A percentile compares a stretch with the other conserved stretches of the same genome.
Evolutionary conservation across 2,888 invertebrate genomes (phyloP).

Genomic region (Cenopis cana): DNA sequence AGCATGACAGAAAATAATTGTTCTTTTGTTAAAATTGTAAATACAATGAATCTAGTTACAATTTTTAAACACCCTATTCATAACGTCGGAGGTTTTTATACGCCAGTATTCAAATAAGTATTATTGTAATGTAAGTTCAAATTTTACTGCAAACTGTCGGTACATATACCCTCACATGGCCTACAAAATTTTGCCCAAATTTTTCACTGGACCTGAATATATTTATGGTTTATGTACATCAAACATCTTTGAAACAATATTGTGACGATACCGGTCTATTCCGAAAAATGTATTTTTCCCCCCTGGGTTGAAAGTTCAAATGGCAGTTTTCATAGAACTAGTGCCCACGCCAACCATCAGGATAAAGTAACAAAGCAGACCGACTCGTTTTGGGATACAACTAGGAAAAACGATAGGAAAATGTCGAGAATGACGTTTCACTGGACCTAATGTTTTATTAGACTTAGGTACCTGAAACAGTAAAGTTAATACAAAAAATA

Average conservation of each 20-base stretch:
- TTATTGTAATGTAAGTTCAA: slow-evolving; percentile 13
- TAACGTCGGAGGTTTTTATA: slow-evolving; percentile 38
- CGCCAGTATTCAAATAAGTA: slow-evolving; percentile 37
- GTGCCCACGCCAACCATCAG: too few species aligned
- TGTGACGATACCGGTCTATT: too few species aligned
- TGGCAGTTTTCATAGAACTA: too few species aligned
- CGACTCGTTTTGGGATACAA: too few species aligned
- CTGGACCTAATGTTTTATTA: background rate
- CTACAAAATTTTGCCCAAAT: background rate
- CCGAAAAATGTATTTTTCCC: too few species aligned
- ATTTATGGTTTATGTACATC: too few species aligned
- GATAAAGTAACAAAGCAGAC: too few species aligned
- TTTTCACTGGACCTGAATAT: background rate
- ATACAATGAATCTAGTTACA: slow-evolving; percentile 6
- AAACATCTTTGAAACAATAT: too few species aligned
- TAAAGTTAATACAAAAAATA: too few species aligned
- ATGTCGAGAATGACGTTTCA: background rate
- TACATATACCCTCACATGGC: background rate
- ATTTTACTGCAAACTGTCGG: background rate
- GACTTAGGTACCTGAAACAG: background rate
- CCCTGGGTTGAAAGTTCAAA: too few species aligned
- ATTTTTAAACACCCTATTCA: slow-evolving; percentile 6
- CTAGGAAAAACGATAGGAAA: too few species aligned
- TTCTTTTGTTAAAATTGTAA: slow-evolving; percentile 10
- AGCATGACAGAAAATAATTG: background rate